Conservation (phyloP, 2,888 invertebrate species). For the Sycophila texana region DNA sequence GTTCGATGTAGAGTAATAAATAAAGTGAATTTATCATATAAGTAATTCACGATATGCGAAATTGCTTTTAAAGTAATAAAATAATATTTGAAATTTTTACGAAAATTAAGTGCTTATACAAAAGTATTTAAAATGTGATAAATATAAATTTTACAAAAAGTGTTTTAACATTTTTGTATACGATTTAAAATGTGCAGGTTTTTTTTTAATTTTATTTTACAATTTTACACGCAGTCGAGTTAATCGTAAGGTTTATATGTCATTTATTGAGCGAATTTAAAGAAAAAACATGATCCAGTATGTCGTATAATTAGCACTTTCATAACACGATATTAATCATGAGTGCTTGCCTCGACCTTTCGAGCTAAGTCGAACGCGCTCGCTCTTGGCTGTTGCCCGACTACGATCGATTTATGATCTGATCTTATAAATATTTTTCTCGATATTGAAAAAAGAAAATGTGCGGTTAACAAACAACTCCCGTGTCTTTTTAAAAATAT, state of each 20-base stretch:
- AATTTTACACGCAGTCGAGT: background rate
- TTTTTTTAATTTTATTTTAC: too few species aligned
- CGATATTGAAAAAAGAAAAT: slow-evolving; percentile 44
- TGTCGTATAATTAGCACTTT: slow-evolving; percentile 55
- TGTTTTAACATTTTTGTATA: too few species aligned
- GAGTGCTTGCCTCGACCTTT: slow-evolving; percentile 53
- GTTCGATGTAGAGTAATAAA: too few species aligned
- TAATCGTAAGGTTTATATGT: slow-evolving; percentile 42
- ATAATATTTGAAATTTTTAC: too few species aligned
- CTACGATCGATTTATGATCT: slow-evolving; percentile 52
- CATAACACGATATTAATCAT: slow-evolving; percentile 54
- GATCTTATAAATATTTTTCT: slow-evolving; percentile 52
- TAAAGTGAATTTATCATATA: too few species aligned
- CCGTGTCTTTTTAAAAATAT: slow-evolving; percentile 37
- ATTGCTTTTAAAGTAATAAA: too few species aligned
- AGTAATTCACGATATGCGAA: too few species aligned
- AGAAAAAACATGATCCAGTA: slow-evolving; percentile 41
- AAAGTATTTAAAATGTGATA: too few species aligned
- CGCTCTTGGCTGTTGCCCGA: slow-evolving; percentile 17
- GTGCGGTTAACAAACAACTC: slow-evolving; percentile 19
- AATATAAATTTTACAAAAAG: too few species aligned
- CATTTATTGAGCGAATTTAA: slow-evolving; percentile 46
- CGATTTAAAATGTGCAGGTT: too few species aligned
- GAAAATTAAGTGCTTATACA: too few species aligned
- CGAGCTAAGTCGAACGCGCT: slow-evolving; percentile 23